Conservation (phyloP, 2,888 invertebrate species). For the Azorinus chamasolen region DNA sequence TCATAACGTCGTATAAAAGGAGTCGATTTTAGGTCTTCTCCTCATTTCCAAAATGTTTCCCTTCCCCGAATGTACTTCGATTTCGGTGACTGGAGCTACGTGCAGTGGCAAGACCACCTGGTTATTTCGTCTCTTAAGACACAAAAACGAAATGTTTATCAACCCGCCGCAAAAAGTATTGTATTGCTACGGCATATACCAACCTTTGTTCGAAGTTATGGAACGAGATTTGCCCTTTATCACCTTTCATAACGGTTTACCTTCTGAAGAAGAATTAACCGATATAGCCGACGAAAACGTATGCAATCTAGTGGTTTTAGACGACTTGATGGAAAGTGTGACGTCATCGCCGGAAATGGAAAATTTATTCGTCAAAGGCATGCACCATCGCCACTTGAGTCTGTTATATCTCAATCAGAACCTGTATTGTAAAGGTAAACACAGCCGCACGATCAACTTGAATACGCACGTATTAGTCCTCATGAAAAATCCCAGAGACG, state of each 20-base stretch:
- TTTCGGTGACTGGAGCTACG: slow-evolving; percentile 50
- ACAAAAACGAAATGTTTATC: slow-evolving; percentile 48
- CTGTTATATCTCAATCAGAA: slow-evolving; percentile 45
- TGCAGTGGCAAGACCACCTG: slow-evolving; percentile 40
- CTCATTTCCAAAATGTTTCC: slow-evolving; percentile 21
- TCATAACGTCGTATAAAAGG: no score
- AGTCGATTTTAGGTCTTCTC: background rate
- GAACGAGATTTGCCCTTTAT: slow-evolving; percentile 42
- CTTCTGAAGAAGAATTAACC: slow-evolving; percentile 24
- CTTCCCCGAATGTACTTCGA: slow-evolving; percentile 46
- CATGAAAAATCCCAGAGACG: slow-evolving; percentile 55
- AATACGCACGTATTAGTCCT: slow-evolving; percentile 47
- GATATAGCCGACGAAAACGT: slow-evolving; percentile 15
- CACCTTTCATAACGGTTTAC: slow-evolving; percentile 48
- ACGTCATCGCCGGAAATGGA: slow-evolving; percentile 54
- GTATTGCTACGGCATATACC: slow-evolving; percentile 61
- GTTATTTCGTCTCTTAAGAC: slow-evolving; percentile 17
- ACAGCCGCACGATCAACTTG: slow-evolving; percentile 47
- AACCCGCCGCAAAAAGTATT: slow-evolving; percentile 47
- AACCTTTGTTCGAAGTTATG: slow-evolving; percentile 54
- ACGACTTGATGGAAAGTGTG: slow-evolving; percentile 48
- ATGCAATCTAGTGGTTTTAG: slow-evolving; percentile 40
- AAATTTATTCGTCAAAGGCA: slow-evolving; percentile 46
- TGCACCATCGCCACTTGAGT: slow-evolving; percentile 45
- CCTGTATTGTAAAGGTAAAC: slow-evolving; percentile 44